Percentiles rank a stretch among this genome's conserved stretches.
Evolutionary conservation across 2,113 vertebrate species (phyloP).

Genomic region (Pholis gunnellus): DNA sequence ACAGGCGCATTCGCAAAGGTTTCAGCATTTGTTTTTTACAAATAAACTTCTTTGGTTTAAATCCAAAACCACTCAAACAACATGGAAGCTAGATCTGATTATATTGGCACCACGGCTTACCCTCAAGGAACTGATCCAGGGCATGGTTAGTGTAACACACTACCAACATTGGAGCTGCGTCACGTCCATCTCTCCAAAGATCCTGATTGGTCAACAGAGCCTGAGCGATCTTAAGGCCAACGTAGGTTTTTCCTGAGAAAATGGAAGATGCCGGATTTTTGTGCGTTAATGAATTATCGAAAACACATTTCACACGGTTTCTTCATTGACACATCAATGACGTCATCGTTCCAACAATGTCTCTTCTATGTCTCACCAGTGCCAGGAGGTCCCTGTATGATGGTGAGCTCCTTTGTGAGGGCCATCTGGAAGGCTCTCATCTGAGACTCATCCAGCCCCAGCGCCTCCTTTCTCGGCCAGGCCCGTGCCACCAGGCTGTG

Average conservation of each 20-base stretch:
- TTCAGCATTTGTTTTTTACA: neutral
- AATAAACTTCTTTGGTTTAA: neutral
- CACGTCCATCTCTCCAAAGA: constrained; percentile 70
- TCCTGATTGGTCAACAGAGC: constrained; percentile 86
- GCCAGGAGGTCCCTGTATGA: constrained; percentile 96
- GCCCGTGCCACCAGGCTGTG: constrained; percentile 77
- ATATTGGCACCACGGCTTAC: constrained; percentile 73
- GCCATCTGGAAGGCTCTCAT: constrained; percentile 89
- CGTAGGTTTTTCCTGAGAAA: constrained; percentile 91
- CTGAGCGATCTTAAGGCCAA: constrained; percentile 93
- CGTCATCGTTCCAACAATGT: constrained; percentile 8
- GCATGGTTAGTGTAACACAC: constrained; percentile 98
- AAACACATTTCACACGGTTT: neutral
- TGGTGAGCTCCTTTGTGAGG: constrained; percentile 94
- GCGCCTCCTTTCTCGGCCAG: constrained; percentile 88
- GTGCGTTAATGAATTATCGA: neutral
- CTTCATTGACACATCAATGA: neutral
- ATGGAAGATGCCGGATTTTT: neutral
- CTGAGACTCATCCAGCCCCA: constrained; percentile 93
- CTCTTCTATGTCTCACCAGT: constrained; percentile 85
- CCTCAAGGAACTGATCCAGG: constrained; percentile 98
- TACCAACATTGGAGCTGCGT: constrained; percentile 87
- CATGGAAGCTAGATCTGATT: neutral
- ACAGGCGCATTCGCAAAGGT: neutral
- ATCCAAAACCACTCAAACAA: neutral